These are phyloP conservation scores for Phenganax marumi DNA, from an alignment of 92 coral and sea anemone species.

Conservation along the genomic window DNA sequence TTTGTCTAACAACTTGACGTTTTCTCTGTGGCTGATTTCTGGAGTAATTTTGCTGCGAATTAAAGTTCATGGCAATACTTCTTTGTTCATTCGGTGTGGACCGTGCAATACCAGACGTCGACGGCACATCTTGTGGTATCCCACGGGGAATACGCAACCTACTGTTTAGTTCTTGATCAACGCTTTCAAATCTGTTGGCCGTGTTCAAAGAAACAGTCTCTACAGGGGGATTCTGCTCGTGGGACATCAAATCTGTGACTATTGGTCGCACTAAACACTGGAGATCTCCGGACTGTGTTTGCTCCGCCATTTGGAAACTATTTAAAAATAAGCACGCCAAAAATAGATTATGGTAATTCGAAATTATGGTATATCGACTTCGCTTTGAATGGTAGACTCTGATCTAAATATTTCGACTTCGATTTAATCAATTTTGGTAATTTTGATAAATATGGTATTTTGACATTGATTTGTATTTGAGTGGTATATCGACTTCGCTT, in stretches of 20 bases:
- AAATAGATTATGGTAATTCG: conserved; percentile 3
- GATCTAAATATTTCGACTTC: not conserved
- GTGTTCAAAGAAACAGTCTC: not conserved
- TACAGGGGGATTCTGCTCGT: conserved; percentile 7
- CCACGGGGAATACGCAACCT: conserved; percentile 4
- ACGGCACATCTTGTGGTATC: not conserved
- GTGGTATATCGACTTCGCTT: not conserved
- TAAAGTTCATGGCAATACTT: conserved; percentile 16
- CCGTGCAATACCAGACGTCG: not conserved
- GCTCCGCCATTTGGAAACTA: not conserved
- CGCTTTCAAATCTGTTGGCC: conserved; percentile 2
- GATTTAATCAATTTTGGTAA: not conserved
- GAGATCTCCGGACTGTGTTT: not conserved
- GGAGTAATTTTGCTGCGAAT: conserved; percentile 16
- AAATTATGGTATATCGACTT: conserved; percentile 13
- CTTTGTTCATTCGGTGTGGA: not conserved
- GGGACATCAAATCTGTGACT: conserved; percentile 16
- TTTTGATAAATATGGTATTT: not conserved
- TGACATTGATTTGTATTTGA: not conserved
- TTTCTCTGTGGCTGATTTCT: conserved; percentile 19
- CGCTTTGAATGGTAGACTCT: not conserved
- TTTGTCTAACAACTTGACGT: conserved; percentile 14
- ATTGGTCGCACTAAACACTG: conserved; percentile 8
- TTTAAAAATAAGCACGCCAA: not conserved
- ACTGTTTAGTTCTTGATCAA: conserved; percentile 3